phyloP scores from a whole-genome alignment of 2,113 vertebrate genomes.

The Chrysemys picta region DNA sequence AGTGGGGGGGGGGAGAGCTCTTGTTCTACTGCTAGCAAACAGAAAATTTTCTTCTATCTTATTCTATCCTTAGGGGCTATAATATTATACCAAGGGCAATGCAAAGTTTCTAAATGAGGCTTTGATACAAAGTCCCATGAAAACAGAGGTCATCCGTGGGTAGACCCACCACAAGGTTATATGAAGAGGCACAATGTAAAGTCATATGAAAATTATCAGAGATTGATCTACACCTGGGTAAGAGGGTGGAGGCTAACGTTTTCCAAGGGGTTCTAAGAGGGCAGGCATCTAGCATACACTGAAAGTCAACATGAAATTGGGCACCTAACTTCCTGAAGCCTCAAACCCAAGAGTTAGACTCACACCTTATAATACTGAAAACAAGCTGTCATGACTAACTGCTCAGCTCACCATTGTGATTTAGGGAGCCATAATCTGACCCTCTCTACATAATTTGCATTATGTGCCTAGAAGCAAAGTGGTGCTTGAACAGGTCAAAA shows the following conservation, averaged over 20 bases:
- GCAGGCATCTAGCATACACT: background rate
- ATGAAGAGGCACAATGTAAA: no score
- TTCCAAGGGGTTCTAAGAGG: background rate
- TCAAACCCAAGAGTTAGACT: background rate
- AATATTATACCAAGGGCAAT: no score
- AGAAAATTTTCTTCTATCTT: no score
- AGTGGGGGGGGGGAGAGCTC: no score
- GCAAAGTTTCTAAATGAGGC: no score
- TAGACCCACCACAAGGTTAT: no score
- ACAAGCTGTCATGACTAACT: background rate
- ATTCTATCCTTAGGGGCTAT: no score
- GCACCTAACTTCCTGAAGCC: background rate
- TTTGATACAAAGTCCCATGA: no score
- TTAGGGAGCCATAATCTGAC: background rate
- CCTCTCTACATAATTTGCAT: background rate
- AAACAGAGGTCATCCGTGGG: no score
- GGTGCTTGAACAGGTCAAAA: background rate
- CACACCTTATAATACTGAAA: background rate
- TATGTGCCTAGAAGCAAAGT: background rate
- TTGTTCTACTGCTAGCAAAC: no score
- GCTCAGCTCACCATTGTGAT: background rate
- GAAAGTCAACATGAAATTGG: background rate
- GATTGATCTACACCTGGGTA: no score
- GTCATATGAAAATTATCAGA: no score
- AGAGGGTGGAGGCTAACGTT: background rate